Evolutionary conservation across 2,797 vertebrate genomes (phyloP).

Genomic region (Poecilia picta): DNA sequence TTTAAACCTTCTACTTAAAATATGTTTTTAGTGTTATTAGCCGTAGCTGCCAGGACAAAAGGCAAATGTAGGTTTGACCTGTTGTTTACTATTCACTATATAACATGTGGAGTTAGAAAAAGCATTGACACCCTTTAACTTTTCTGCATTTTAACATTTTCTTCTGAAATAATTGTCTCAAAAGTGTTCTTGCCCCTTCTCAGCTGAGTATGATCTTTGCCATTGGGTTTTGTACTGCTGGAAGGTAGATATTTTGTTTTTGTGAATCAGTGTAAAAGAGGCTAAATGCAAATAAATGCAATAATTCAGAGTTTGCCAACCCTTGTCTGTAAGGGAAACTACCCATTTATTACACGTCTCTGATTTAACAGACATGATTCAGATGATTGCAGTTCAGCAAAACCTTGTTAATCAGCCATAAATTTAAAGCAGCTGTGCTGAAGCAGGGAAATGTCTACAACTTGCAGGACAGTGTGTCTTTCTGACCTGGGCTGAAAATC

Average conservation of each 20-base stretch:
- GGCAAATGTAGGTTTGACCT: neutral
- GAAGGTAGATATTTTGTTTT: neutral
- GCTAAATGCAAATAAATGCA: neutral
- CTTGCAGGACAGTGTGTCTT: neutral
- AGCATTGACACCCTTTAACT: neutral
- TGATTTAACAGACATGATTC: neutral
- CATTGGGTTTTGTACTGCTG: neutral
- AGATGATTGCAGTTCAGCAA: neutral
- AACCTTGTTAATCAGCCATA: neutral
- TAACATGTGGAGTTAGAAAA: neutral
- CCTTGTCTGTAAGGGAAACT: neutral
- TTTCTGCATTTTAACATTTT: neutral
- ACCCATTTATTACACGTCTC: neutral
- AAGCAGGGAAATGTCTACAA: neutral
- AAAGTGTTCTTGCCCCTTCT: neutral
- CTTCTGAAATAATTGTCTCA: neutral
- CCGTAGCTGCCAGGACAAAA: neutral
- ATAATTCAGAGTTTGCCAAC: neutral
- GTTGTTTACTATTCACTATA: neutral
- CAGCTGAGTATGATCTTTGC: neutral
- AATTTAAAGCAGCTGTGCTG: neutral
- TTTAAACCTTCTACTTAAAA: constrained; percentile 28
- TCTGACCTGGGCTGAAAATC: neutral
- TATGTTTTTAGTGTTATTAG: neutral
- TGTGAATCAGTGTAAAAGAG: neutral